Evolutionary conservation across 1,140 invertebrate genomes (phyloP), one percentile per base, ranked within the genome.

Genomic region (Neodiprion pinetum): DNA sequence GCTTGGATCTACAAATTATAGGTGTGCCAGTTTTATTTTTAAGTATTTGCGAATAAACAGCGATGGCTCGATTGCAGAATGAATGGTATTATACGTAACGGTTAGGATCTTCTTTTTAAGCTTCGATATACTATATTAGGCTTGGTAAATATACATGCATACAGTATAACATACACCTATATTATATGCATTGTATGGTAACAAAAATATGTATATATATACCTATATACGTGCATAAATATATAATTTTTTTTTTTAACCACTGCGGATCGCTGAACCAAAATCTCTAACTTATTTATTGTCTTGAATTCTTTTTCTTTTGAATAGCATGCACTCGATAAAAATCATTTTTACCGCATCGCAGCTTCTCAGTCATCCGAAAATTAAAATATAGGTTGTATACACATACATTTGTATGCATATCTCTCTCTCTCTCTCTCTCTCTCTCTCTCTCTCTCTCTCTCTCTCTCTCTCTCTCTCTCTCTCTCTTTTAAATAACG

Each of bases 71-170:
- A 40, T 40, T 40, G 28, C 28, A 40, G 28, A 40, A 40, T 40
- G 28, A 40, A 40, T 40, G 28, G 28, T 40, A 40, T 40, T 40
- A 40, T 40, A 40, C 28, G 28, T 40, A 40, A 40, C 28, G 28
- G 28, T 40, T 40, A 40, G 28, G 28, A 40, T 40, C 28, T 40
- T 40, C 1, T 40, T 40, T 40, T 40, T 40, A 40, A 40, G 28
- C 28, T 40, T 40, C 28, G 5, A 5, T 40, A 21, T 14, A 21
- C 5, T 40, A 70, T 70, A 70, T 70, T 21, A 21, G 40, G 2
- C n/a, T 9, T 21, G n/a, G 9, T 48, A 71, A 48, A 71, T 48
- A 71, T 71, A 71, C 23, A 71, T 71, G 48, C 23, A 71, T 71
- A 71, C 12, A 1, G n/a, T 48, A 17, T 14, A 17, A 4, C 48